These are phyloP conservation scores for Galeopterus variegatus DNA, from an alignment of 2,113 vertebrate species.

Conservation along the genomic window DNA sequence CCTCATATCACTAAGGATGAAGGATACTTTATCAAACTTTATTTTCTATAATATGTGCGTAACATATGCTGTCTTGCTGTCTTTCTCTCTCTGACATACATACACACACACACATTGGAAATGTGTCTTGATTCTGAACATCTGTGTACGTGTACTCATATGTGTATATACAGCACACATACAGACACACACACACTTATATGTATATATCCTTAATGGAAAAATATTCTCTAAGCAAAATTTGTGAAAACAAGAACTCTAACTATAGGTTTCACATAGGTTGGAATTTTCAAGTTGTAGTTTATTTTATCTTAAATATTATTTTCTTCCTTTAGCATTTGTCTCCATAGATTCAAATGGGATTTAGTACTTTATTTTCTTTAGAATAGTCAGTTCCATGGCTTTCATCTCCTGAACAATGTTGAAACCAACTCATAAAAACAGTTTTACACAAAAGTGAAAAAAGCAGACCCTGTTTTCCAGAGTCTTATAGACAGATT, in stretches of 20 bases:
- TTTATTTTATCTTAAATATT: slow-evolving; percentile 38
- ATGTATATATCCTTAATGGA: neutral
- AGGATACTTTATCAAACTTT: neutral
- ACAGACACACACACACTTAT: neutral
- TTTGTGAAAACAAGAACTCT: slow-evolving; percentile 53
- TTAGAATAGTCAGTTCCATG: neutral
- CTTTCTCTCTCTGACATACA: no score
- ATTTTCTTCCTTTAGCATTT: neutral
- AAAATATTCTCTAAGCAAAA: slow-evolving; percentile 57
- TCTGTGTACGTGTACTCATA: neutral
- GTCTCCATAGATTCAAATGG: neutral
- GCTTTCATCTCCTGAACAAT: slow-evolving; percentile 28
- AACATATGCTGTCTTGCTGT: neutral
- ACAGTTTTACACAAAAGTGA: neutral
- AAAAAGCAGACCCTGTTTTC: neutral
- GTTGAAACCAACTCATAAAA: slow-evolving; percentile 12
- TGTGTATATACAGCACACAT: neutral
- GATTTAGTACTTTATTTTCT: slow-evolving; percentile 28
- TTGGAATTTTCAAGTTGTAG: neutral
- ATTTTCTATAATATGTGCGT: neutral
- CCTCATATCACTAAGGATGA: neutral
- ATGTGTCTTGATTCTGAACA: neutral
- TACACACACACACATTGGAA: neutral
- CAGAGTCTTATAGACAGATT: neutral
- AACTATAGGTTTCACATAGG: neutral